Evolutionary conservation across 2,113 vertebrate species (phyloP).

Genomic region (Cnemophilus loriae): DNA sequence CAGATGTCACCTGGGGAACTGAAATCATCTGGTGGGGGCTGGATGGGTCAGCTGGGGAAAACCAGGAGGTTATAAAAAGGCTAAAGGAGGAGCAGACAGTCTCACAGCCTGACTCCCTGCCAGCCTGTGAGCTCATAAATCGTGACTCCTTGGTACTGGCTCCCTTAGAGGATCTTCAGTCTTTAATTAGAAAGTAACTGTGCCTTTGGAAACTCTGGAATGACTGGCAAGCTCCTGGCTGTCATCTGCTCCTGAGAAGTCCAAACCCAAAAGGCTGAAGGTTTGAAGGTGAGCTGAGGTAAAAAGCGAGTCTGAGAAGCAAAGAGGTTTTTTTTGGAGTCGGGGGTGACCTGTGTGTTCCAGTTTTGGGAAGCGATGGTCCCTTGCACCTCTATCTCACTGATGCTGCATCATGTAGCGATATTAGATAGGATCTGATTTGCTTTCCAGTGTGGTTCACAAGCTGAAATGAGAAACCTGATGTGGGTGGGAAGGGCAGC

Average conservation of each 20-base stretch:
- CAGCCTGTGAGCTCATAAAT: not conserved
- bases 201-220: not conserved
- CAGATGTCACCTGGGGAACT: not conserved
- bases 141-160: not conserved
- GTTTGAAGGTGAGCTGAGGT: not conserved
- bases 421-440: not conserved
- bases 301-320: not conserved
- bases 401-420: not conserved
- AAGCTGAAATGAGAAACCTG: not conserved
- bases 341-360: accelerated
- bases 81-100: not conserved
- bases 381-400: not conserved
- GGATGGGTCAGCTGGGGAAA: not conserved
- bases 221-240: not conserved
- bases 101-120: not conserved
- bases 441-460: not conserved
- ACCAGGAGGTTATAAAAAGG: not conserved
- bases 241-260: not conserved
- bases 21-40: not conserved
- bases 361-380: not conserved
- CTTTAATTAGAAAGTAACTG: not conserved
- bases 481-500: not conserved
- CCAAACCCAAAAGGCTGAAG: not conserved
- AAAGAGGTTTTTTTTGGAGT: not conserved
- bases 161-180: not conserved